Base-by-base conservation (phyloP, 2,113 vertebrate genomes). In the Zeus faber region DNA sequence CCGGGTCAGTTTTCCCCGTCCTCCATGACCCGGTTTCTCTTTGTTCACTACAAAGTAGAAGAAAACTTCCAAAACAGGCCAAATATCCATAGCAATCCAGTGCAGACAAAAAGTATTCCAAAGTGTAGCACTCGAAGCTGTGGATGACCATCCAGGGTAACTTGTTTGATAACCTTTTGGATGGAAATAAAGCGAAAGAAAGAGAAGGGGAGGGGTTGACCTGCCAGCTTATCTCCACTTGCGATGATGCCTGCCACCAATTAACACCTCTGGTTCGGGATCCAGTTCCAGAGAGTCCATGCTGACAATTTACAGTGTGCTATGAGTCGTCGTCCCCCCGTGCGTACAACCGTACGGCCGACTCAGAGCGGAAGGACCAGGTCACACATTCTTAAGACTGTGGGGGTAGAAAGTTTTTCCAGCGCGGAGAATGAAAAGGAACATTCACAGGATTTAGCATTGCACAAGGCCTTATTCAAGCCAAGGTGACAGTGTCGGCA, bases 241-340 rank as follows among this genome's bases (percentile, higher is more conserved):
- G n/a, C n/a, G n/a, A n/a, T n/a, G n/a, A n/a, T n/a, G n/a, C n/a
- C n/a, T n/a, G n/a, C n/a, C n/a, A n/a, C n/a, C n/a, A n/a, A n/a
- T n/a, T n/a, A n/a, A n/a, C n/a, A n/a, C n/a, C n/a, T n/a, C n/a
- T n/a, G n/a, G n/a, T n/a, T n/a, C n/a, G n/a, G n/a, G n/a, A n/a
- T n/a, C n/a, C n/a, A n/a, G n/a, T n/a, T n/a, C n/a, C n/a, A n/a
- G n/a, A n/a, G n/a, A n/a, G n/a, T n/a, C n/a, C n/a, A n/a, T n/a
- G n/a, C n/a, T n/a, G n/a, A n/a, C n/a, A n/a, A n/a, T n/a, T n/a
- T n/a, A n/a, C n/a, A n/a, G n/a, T n/a, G n/a, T n/a, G n/a, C n/a
- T 20, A 20, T 63, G 58, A 58, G 58, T 74, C 58, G 62, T 78
- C 6, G 24, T 39, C 55, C 77, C 79, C 81, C 14, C 5, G 21